Evolutionary conservation across 2,797 vertebrate species (phyloP).

Genomic region (Erpetoichthys calabaricus): DNA sequence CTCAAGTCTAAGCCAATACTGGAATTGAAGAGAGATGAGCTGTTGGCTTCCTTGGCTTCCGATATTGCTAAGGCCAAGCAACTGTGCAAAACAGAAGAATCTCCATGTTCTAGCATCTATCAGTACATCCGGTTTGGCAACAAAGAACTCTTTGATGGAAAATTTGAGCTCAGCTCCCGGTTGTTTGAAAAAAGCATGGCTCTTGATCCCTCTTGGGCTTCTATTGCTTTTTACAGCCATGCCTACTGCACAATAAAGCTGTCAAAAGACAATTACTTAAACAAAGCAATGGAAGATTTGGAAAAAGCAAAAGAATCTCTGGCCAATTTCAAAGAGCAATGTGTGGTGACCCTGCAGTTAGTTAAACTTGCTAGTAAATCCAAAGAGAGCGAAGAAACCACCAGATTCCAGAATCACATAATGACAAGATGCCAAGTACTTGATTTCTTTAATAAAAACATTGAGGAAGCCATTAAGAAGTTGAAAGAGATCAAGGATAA

Average conservation of each 20-base stretch:
- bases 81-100: slow-evolving; percentile 16
- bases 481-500: slow-evolving; percentile 7
- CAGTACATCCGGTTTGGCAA: slow-evolving; percentile 18
- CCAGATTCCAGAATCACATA: slow-evolving; percentile 6
- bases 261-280: slow-evolving; percentile 17
- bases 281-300: slow-evolving; percentile 28
- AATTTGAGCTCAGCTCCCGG: slow-evolving; percentile 8
- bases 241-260: slow-evolving; percentile 22
- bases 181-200: slow-evolving; percentile 20
- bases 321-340: slow-evolving; percentile 13
- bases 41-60: slow-evolving; percentile 2
- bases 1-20: slow-evolving; percentile 9
- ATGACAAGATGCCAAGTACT: not conserved
- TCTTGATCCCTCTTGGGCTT: slow-evolving; percentile 22
- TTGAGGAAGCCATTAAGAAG: slow-evolving; percentile 21
- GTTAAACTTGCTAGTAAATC: not conserved
- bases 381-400: not conserved
- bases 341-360: not conserved
- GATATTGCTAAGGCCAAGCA: slow-evolving; percentile 18
- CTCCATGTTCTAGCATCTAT: slow-evolving; percentile 25
- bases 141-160: slow-evolving; percentile 4
- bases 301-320: slow-evolving; percentile 24
- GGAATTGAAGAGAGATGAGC: not conserved
- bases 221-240: slow-evolving; percentile 37
- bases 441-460: slow-evolving; percentile 16